Base-by-base conservation (phyloP, 2,888 invertebrate genomes). In the Pollenia amentaria region DNA sequence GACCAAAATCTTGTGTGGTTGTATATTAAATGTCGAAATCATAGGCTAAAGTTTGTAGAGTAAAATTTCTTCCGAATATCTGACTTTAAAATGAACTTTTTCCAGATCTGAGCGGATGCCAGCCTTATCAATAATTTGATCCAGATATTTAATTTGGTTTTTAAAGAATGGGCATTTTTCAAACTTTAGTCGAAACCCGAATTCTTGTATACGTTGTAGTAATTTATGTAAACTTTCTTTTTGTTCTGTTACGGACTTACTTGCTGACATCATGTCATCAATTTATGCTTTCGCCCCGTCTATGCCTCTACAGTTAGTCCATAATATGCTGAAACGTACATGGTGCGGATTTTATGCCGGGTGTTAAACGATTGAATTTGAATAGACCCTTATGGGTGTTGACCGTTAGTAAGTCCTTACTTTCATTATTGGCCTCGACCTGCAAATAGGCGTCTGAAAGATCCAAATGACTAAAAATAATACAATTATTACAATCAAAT, bases 31-130 rank as follows among this genome's bases (percentile, higher is more conserved):
- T 87, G 8, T 88, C 76, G 21, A 87, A 89, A 60, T 89, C 77
- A n/a, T 85, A 87, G 1, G 78, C 51, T 8, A 80, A 48, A 48
- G 93, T 93, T 11, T 82, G 78, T 14, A 89, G 60, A 2, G 62
- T 82, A 65, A 88, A 87, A 62, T 87, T 73, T 2, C 87, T 38
- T 0, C 87, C 82, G 64, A 84, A 86, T 21, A 86, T 12, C 69
- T 84, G 82, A 8, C 77, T 48, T 48, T 87, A 75, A 64, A 88
- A 88, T 21, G 53, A 9, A 72, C 55, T 21, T 80, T 76, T n/a
- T 60, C 62, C 9, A 85, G 80, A 53, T 84, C 60, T 29, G 85
- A 84, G 38, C 14, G 4, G 14, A 38, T 60, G 14, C 21, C 55
- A 11, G 53, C n/a, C n/a, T n/a, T n/a, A n/a, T n/a, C n/a, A n/a